Conservation (phyloP, 2,797 vertebrate genomes). For the Zenarchopterus dispar region DNA sequence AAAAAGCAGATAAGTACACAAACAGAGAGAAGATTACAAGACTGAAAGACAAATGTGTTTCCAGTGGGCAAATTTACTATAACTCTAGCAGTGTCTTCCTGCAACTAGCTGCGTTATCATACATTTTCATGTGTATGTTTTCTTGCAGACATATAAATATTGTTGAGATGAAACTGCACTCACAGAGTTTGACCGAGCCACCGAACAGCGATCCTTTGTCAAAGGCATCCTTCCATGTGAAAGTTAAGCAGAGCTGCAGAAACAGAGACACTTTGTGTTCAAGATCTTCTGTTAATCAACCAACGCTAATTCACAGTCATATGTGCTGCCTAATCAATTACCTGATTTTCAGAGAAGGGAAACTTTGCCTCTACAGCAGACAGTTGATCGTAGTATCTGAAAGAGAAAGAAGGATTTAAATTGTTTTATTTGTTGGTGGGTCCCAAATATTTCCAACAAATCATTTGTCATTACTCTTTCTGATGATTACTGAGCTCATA, state of each 20-base stretch:
- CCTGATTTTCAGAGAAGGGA: slow-evolving; percentile 96
- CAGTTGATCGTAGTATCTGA: slow-evolving; percentile 97
- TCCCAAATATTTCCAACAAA: no score
- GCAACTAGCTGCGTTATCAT: background rate
- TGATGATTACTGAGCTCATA: background rate
- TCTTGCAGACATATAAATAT: background rate
- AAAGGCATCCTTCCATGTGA: slow-evolving; percentile 99
- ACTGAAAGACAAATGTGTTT: slow-evolving; percentile 11
- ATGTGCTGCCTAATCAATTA: slow-evolving; percentile 63
- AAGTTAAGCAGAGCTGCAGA: slow-evolving; percentile 93
- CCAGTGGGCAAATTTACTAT: background rate
- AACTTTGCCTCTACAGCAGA: slow-evolving; percentile 97
- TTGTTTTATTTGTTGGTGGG: background rate
- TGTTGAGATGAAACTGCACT: slow-evolving; percentile 36
- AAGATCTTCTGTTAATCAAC: slow-evolving; percentile 16
- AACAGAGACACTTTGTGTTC: slow-evolving; percentile 56
- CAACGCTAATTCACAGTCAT: slow-evolving; percentile 14
- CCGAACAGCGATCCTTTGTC: slow-evolving; percentile 99
- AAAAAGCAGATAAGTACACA: background rate
- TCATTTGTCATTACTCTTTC: background rate
- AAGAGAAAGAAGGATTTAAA: slow-evolving; percentile 12
- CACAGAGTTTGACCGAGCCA: slow-evolving; percentile 95
- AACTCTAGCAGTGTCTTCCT: background rate
- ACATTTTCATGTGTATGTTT: background rate
- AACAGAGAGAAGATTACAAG: background rate